phyloP scores from a whole-genome alignment of 1,140 invertebrate species.

The Mylabris phalerata region DNA sequence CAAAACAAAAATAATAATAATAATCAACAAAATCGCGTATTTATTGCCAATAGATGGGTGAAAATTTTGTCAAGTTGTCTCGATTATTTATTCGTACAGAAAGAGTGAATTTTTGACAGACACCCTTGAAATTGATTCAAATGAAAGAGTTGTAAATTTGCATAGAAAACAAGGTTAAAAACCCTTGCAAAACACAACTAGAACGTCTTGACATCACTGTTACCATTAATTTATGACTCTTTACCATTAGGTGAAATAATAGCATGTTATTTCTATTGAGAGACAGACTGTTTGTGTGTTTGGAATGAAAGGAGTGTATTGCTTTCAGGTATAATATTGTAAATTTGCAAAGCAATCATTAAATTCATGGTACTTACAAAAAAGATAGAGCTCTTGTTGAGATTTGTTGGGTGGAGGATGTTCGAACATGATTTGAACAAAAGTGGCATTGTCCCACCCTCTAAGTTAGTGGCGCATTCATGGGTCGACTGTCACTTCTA shows the following conservation, averaged over 20 bases:
- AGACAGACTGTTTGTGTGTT: conserved; percentile 10
- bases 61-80: neutral
- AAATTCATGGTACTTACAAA: no score
- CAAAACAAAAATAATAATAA: conserved; percentile 13
- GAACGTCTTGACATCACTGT: conserved; percentile 10
- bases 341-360: no score
- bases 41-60: conserved; percentile 23
- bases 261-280: conserved; percentile 12
- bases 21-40: conserved; percentile 30
- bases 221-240: conserved; percentile 19
- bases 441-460: conserved; percentile 11
- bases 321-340: no score
- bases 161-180: conserved; percentile 21
- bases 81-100: neutral
- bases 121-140: conserved; percentile 8
- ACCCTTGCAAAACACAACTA: conserved; percentile 13
- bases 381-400: no score
- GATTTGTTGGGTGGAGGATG: no score
- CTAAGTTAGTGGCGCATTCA: conserved; percentile 12
- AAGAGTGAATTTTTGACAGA: conserved; percentile 4
- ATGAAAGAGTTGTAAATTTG: conserved; percentile 17
- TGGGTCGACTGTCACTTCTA: conserved; percentile 23
- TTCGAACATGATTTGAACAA: conserved; percentile 2
- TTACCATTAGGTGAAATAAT: conserved; percentile 17
- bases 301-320: conserved; percentile 5